These are phyloP conservation scores for Cosmia pyralina DNA, from an alignment of 2,888 invertebrate genomes.

Conservation along the genomic window DNA sequence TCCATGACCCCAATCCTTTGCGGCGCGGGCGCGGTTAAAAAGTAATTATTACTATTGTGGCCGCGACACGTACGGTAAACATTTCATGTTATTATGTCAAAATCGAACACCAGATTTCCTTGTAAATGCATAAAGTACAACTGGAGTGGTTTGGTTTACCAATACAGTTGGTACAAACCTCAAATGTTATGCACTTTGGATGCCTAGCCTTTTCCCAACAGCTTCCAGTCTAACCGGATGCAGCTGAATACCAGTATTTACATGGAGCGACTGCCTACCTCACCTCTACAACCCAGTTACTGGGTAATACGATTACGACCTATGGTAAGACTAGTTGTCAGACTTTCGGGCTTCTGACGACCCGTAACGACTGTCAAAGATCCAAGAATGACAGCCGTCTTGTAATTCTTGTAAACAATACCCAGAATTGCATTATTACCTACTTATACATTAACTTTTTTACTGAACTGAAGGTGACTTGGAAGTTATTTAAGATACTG, in stretches of 20 bases:
- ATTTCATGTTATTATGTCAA: conserved; percentile 51
- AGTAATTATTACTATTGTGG: conserved; percentile 65
- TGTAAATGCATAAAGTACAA: conserved; percentile 16
- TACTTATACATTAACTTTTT: too few species aligned
- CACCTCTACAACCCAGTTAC: too few species aligned
- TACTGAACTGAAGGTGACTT: background rate
- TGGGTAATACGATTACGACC: too few species aligned
- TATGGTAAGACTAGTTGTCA: too few species aligned
- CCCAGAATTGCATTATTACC: background rate
- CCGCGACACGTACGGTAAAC: conserved; percentile 53
- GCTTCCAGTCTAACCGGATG: too few species aligned
- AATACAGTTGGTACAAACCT: conserved; percentile 10
- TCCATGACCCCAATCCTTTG: conserved; percentile 67
- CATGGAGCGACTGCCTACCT: too few species aligned
- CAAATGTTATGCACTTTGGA: background rate
- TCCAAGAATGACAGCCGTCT: background rate
- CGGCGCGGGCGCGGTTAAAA: conserved; percentile 63
- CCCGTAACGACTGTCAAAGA: too few species aligned
- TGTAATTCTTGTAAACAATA: background rate
- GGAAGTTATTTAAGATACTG: background rate
- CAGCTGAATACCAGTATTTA: too few species aligned
- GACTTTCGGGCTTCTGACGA: too few species aligned
- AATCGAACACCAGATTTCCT: conserved; percentile 48
- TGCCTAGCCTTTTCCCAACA: too few species aligned
- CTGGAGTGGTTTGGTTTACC: conserved; percentile 35